These are phyloP conservation scores for Natator depressus DNA, from an alignment of 2,113 vertebrate species.

Conservation along the genomic window DNA sequence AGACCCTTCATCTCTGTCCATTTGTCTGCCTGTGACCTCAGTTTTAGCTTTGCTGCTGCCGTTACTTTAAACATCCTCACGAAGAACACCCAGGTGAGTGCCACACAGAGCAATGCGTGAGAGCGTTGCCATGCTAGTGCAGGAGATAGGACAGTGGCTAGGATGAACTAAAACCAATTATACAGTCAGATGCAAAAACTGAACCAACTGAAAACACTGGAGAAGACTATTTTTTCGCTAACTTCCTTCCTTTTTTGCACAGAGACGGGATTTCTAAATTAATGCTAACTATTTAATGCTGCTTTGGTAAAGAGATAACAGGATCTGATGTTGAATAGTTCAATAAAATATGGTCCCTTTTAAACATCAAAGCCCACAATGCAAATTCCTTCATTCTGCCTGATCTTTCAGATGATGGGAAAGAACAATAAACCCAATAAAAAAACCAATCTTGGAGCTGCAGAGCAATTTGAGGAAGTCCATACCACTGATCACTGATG, in stretches of 20 bases:
- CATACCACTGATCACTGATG: background rate
- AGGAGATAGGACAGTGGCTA: background rate
- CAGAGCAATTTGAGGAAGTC: background rate
- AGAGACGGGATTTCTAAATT: background rate
- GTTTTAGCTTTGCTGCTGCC: background rate
- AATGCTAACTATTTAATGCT: background rate
- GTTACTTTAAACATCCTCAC: background rate
- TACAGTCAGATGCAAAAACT: background rate
- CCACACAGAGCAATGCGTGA: background rate
- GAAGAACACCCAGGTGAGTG: background rate
- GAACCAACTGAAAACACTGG: background rate
- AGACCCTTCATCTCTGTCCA: background rate
- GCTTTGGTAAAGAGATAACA: background rate
- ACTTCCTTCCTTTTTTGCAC: fast-evolving
- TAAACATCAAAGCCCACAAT: background rate
- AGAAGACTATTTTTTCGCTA: background rate
- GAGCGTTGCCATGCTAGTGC: background rate
- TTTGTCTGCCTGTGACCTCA: background rate
- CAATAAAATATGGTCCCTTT: background rate
- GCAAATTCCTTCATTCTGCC: background rate
- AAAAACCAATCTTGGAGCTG: background rate
- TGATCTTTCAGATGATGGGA: background rate
- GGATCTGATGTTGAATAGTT: fast-evolving
- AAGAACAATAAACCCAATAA: background rate
- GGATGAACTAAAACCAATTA: background rate